Percentiles rank a stretch among this genome's conserved stretches.
phyloP scores from a whole-genome alignment of 2,797 vertebrate genomes.

The Crotalus adamanteus region DNA sequence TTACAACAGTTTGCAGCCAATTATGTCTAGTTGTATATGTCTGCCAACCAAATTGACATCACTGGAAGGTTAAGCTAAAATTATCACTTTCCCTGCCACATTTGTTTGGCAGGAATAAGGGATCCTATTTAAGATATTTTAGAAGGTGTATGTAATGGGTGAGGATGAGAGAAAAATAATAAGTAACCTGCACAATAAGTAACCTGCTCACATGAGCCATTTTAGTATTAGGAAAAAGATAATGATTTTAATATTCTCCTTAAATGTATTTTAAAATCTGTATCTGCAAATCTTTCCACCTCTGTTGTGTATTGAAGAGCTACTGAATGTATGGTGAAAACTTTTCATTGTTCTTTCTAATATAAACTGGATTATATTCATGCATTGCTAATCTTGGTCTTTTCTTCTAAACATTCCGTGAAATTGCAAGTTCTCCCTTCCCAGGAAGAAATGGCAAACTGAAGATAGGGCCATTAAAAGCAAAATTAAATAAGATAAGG shows the following conservation, averaged over 20 bases:
- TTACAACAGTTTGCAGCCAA: background rate
- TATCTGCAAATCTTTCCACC: background rate
- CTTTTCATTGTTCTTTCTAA: background rate
- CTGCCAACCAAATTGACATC: background rate
- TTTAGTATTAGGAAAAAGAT: background rate
- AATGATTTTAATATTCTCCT: background rate
- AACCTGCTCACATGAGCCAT: background rate
- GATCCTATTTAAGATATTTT: background rate
- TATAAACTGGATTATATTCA: background rate
- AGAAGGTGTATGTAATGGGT: background rate
- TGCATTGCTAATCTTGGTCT: background rate
- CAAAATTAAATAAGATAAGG: background rate
- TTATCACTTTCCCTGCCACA: background rate
- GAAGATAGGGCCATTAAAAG: background rate
- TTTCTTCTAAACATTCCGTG: background rate
- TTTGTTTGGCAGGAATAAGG: background rate
- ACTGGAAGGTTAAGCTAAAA: background rate
- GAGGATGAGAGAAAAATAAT: background rate
- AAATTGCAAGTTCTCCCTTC: background rate
- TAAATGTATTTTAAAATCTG: background rate
- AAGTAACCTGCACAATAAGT: background rate
- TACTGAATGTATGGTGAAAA: background rate
- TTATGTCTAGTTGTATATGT: background rate
- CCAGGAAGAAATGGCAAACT: background rate
- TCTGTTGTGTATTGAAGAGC: background rate